Base-by-base conservation (phyloP, 2,113 vertebrate species). In the Pollachius pollachius region DNA sequence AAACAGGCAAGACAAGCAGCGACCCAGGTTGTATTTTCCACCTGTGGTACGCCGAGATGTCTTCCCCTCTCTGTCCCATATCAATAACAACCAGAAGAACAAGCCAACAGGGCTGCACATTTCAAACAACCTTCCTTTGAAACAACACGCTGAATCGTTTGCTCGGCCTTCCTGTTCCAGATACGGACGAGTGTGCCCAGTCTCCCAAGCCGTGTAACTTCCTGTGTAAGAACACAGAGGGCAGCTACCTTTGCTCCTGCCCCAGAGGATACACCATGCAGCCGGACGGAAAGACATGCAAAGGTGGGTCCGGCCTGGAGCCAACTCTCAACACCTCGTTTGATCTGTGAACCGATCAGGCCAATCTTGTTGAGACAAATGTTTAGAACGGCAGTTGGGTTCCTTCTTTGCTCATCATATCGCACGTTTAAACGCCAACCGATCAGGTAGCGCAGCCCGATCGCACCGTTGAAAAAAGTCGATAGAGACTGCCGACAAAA, bases 181-280 rank as follows among this genome's bases (percentile, higher is more conserved):
- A 99, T 77, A 73, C 94, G 86, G 95, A 98, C 0, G 97, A 98
- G 77, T 99, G 96, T 0, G 83, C 91, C 69, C 94, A 95, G 84
- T 94, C 94, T 56, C 96, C 96, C 0, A 94, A 94, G 59, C 96
- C 94, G 0, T 99, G 97, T 52, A 94, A 97, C 86, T 97, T 96
- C 93, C 91, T 96, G 89, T 99, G 96, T 90, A 98, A 96, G 87
- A 98, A 98, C 90, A 96, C 94, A 0, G 94, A 97, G 64, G 97
- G 96, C 81, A 95, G 95, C 86, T 98, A 96, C 91, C 90, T 95
- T 61, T 98, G 97, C 80, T 94, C 95, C 67, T 99, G 96, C 70
- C 97, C 96, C 58, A 84, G 94, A 62, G 96, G 96, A 12, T 98
- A 98, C 89, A 77, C 92, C 66, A 86, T 98, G 74, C 95, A 97